These are phyloP conservation scores for Mesitornis unicolor DNA, from an alignment of 2,113 vertebrate species.

Conservation along the genomic window DNA sequence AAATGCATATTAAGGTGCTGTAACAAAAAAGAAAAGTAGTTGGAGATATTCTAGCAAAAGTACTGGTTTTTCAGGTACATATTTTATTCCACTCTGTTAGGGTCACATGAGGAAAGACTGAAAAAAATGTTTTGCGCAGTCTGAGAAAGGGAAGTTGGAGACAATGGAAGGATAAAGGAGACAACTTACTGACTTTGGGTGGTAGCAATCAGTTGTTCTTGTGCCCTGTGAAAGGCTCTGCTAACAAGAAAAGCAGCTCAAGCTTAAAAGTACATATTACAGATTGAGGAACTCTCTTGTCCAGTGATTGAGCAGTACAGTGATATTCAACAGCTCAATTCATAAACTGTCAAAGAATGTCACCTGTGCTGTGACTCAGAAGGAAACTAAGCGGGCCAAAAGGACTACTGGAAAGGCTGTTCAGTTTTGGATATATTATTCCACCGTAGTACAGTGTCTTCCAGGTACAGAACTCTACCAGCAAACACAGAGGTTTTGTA, in stretches of 20 bases:
- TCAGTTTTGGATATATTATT: background rate
- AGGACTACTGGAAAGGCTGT: background rate
- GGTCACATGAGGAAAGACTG: background rate
- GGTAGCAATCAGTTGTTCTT: background rate
- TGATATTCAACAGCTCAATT: background rate
- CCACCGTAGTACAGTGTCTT: background rate
- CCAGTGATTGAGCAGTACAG: background rate
- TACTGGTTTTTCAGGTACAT: background rate
- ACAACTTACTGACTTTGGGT: background rate
- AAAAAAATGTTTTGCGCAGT: background rate
- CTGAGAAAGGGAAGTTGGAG: background rate
- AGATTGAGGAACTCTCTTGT: background rate
- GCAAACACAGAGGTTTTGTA: rapidly evolving
- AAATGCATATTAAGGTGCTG: background rate
- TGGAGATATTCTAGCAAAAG: background rate
- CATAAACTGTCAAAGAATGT: background rate
- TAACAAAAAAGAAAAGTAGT: background rate
- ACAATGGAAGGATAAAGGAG: background rate
- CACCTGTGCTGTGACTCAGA: background rate
- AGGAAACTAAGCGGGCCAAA: background rate
- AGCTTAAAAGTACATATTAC: background rate
- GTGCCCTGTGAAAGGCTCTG: background rate
- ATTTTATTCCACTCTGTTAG: background rate
- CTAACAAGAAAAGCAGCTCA: background rate
- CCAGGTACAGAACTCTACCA: background rate